Evolutionary conservation across 2,797 vertebrate species (phyloP).

Genomic region (Crenichthys baileyi): DNA sequence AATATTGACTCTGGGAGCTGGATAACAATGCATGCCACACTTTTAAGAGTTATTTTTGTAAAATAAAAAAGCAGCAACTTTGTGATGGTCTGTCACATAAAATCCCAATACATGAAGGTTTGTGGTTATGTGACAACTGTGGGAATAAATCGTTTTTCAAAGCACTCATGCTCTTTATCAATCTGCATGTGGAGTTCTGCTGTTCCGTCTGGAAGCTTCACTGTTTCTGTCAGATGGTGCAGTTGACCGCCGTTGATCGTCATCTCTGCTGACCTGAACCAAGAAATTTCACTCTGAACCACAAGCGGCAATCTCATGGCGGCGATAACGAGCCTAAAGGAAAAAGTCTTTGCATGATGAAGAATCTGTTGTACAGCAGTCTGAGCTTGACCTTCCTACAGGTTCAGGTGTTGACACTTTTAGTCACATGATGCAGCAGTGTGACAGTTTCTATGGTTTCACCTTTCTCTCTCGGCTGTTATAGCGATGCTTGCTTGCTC

Average conservation of each 20-base stretch:
- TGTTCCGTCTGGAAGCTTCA: too few species aligned
- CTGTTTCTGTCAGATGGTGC: too few species aligned
- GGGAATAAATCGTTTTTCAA: neutral
- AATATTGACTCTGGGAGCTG: too few species aligned
- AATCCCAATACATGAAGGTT: neutral
- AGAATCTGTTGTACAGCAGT: neutral
- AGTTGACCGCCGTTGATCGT: too few species aligned
- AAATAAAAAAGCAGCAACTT: neutral
- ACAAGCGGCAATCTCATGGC: neutral
- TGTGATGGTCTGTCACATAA: neutral
- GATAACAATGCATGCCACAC: neutral
- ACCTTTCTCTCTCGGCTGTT: slow-evolving; percentile 3
- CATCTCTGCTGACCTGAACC: too few species aligned
- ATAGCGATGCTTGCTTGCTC: slow-evolving; percentile 28
- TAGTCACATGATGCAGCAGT: slow-evolving; percentile 16
- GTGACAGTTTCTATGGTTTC: slow-evolving; percentile 45
- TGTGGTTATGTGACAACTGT: neutral
- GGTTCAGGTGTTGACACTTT: slow-evolving; percentile 16
- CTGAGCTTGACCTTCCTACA: slow-evolving; percentile 4
- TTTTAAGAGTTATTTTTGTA: neutral
- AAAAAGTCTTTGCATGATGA: neutral
- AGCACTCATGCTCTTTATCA: too few species aligned
- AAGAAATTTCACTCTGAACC: neutral
- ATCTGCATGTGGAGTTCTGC: too few species aligned
- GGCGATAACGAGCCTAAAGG: neutral